These are phyloP conservation scores for Zoroaster sp. DNA, from an alignment of 53 echinoderm and acorn worm species.

Conservation along the genomic window DNA sequence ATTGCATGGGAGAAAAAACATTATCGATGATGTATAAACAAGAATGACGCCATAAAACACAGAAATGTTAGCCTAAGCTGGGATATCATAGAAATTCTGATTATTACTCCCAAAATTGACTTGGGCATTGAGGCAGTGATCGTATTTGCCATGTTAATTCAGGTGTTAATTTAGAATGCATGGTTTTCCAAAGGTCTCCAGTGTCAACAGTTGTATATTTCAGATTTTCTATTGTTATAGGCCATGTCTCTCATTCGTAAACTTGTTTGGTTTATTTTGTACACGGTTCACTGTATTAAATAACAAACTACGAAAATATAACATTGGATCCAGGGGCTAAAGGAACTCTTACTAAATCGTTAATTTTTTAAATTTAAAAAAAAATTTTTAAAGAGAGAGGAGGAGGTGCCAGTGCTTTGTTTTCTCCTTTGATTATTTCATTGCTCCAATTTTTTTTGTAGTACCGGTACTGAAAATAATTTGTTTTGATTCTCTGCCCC, in stretches of 20 bases:
- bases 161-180: slow-evolving; percentile 8
- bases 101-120: neutral
- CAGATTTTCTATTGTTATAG: too few species aligned
- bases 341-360: too few species aligned
- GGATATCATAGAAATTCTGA: neutral
- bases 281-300: too few species aligned
- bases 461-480: too few species aligned
- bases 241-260: neutral
- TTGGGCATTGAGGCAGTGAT: neutral
- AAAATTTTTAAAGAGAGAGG: too few species aligned
- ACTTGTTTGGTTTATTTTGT: neutral
- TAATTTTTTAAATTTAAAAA: too few species aligned
- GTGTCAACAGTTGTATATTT: neutral
- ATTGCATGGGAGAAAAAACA: neutral
- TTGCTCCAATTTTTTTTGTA: too few species aligned
- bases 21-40: neutral
- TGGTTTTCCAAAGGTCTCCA: slow-evolving; percentile 13
- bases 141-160: slow-evolving; percentile 17
- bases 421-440: too few species aligned
- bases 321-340: too few species aligned
- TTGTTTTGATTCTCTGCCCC: too few species aligned
- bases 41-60: slow-evolving; percentile 26
- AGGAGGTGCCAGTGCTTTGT: too few species aligned
- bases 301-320: too few species aligned
- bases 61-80: neutral